A percentile compares a stretch with the other conserved stretches of the same genome.
Conservation (phyloP, 2,797 vertebrate species). For the Simalia tracyae region DNA sequence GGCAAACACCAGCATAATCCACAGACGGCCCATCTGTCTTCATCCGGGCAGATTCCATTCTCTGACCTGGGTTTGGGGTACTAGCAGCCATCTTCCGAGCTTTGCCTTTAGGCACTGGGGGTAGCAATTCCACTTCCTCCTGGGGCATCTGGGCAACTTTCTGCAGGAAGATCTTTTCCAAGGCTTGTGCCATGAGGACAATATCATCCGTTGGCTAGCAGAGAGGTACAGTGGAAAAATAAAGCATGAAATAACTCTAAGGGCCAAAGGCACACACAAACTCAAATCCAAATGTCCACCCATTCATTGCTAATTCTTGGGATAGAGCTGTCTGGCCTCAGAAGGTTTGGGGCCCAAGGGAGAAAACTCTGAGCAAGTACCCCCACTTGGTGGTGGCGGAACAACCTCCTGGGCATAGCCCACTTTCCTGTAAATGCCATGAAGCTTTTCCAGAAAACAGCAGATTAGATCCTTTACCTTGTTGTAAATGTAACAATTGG, state of each 20-base stretch:
- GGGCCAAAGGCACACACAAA: background rate
- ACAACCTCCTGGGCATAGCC: background rate
- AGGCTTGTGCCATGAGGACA: conserved; percentile 94
- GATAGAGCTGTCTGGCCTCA: background rate
- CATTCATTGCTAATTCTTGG: background rate
- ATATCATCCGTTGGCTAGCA: conserved; percentile 95
- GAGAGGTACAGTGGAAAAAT: background rate
- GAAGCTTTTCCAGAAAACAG: background rate
- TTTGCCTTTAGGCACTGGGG: conserved; percentile 84
- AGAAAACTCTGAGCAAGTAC: background rate
- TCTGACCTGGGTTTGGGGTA: conserved; percentile 70
- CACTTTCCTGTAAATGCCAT: background rate
- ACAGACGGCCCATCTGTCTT: background rate
- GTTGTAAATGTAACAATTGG: conserved; percentile 98
- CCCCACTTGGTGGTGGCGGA: background rate
- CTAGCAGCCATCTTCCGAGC: conserved; percentile 77
- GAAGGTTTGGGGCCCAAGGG: too few relatives aligned
- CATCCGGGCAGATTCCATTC: background rate
- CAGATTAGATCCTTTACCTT: conserved; percentile 78
- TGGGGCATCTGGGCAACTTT: conserved; percentile 92
- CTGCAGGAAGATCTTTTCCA: conserved; percentile 95
- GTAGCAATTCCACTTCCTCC: conserved; percentile 87
- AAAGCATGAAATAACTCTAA: background rate
- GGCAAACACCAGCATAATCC: background rate
- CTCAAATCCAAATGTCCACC: background rate